These are phyloP conservation scores for Torymus tubicola DNA, from an alignment of 2,888 invertebrate species.

Conservation along the genomic window DNA sequence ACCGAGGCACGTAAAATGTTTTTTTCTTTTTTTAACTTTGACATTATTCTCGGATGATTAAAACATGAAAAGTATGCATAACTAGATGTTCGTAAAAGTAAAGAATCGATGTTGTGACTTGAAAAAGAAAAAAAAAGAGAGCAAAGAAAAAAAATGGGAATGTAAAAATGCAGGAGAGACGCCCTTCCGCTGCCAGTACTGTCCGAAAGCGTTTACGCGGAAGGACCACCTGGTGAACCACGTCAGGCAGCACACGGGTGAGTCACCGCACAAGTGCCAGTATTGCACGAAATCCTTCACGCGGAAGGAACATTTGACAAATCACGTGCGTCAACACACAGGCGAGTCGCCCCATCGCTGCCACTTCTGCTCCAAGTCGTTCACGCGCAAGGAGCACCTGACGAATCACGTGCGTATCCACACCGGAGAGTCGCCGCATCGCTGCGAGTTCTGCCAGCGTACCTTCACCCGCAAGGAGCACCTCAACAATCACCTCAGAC, in stretches of 20 bases:
- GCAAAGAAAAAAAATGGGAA: constrained; percentile 44
- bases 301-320: constrained; percentile 88
- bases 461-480: constrained; percentile 85
- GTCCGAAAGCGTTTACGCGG: constrained; percentile 91
- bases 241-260: constrained; percentile 92
- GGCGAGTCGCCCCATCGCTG: constrained; percentile 92
- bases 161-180: constrained; percentile 79
- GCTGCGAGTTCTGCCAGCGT: constrained; percentile 84
- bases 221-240: constrained; percentile 95
- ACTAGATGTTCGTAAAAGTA: not conserved
- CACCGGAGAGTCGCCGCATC: constrained; percentile 82
- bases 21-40: too few relatives aligned
- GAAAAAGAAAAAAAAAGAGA: constrained; percentile 34
- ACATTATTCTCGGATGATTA: too few relatives aligned
- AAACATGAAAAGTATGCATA: too few relatives aligned
- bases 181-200: constrained; percentile 89
- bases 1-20: too few relatives aligned
- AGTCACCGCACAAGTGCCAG: constrained; percentile 82
- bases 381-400: constrained; percentile 91
- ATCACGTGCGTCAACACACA: constrained; percentile 91
- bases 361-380: constrained; percentile 89
- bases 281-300: constrained; percentile 88
- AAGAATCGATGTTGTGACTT: not conserved
- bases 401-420: constrained; percentile 87
- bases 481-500: constrained; percentile 84